Percentiles rank a stretch among this genome's conserved stretches.
These are phyloP conservation scores for Macaca nemestrina DNA, from an alignment of 2,113 vertebrate species.

Conservation along the genomic window DNA sequence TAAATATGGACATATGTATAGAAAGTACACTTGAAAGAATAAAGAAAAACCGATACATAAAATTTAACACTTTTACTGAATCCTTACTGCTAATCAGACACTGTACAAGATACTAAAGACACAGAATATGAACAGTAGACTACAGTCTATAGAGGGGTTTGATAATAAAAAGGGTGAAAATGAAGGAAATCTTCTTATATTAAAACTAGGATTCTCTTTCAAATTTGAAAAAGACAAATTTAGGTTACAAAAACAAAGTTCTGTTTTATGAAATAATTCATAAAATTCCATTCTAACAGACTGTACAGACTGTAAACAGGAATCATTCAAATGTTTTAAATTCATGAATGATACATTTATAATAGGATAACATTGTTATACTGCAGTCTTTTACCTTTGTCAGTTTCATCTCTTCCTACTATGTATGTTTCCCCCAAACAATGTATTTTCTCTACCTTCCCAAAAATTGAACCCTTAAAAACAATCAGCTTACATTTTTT, in stretches of 20 bases:
- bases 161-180: not conserved
- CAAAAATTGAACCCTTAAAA: conserved; percentile 10
- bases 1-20: not conserved
- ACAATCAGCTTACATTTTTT: not conserved
- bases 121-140: not conserved
- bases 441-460: not conserved
- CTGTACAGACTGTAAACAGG: not conserved
- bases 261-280: not conserved
- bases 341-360: not conserved
- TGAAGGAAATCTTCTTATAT: not conserved
- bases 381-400: not conserved
- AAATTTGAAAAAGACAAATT: conserved; percentile 37
- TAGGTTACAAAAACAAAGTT: conserved; percentile 20
- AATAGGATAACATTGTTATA: conserved; percentile 21
- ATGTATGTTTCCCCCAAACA: not conserved
- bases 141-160: not conserved
- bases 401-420: not conserved
- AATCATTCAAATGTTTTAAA: conserved; percentile 37
- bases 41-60: conserved; percentile 13
- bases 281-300: conserved; percentile 26
- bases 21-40: not conserved
- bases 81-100: not conserved
- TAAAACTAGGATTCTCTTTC: not conserved
- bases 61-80: conserved; percentile 12
- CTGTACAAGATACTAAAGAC: not conserved